Evolutionary conservation across 2,113 vertebrate genomes (phyloP), one percentile per base, ranked within the genome.

Genomic region (Alectura lathami): DNA sequence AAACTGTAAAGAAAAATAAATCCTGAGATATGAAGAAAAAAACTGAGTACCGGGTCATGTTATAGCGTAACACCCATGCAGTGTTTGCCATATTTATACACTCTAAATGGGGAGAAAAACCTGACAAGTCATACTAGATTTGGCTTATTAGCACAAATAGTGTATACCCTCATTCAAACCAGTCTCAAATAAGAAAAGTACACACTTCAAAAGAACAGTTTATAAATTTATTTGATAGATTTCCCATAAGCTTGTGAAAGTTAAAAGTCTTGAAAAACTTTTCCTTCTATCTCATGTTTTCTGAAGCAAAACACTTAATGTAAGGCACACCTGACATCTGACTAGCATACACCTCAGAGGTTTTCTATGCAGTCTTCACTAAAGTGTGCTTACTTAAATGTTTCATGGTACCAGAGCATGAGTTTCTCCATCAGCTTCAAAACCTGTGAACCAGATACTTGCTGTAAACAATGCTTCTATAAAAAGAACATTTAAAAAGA

Each of bases 351-450:
- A 96, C 98, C 99, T 97, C 70, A 15, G 43, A 97, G 99, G 98
- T 99, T 99, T 99, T 97, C 98, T 98, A 99, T 97, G 98, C 97
- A 98, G 96, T 97, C 98, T 93, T 99, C 99, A 99, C 98, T 96
- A 98, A 98, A 13, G 98, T 98, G 98, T 91, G 97, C 96, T 96
- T 96, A 94, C 94, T 56, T 56, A 90, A 96, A 86, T 85, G 87
- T 91, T 92, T 96, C 47, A 76, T 86, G 88, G 62, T 74, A 97
- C 82, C 81, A 97, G 89, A 97, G 60, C 94, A 91, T 77, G 74
- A 97, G 92, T 76, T 84, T 64, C 69, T 96, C 90, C 57, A 79
- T 68, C 89, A 94, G 83, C 78, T 92, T 94, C 82, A 91, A 90
- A 93, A 51, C 64, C 75, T 89, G 69, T 64, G 62, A 94, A 95